These are phyloP conservation scores for Galeruca laticollis DNA, from an alignment of 2,888 invertebrate species.

Conservation along the genomic window DNA sequence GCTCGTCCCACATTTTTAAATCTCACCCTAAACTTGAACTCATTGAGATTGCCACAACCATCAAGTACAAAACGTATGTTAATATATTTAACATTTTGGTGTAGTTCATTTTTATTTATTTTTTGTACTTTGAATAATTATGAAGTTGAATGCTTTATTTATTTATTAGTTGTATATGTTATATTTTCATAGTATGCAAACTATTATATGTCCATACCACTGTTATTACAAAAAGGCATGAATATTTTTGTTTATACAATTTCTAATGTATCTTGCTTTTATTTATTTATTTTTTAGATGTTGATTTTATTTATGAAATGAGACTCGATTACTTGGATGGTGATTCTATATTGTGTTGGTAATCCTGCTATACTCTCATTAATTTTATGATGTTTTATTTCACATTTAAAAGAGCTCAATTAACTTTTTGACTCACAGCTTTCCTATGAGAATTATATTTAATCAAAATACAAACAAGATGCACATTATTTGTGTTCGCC, in stretches of 20 bases:
- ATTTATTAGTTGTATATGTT: slow-evolving; percentile 26
- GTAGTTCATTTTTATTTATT: slow-evolving; percentile 31
- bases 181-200: neutral
- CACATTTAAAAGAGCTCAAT: too few relatives aligned
- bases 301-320: neutral
- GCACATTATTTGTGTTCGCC: too few relatives aligned
- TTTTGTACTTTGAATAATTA: neutral
- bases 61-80: slow-evolving; percentile 86
- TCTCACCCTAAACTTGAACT: slow-evolving; percentile 94
- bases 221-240: neutral
- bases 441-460: too few relatives aligned
- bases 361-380: too few relatives aligned
- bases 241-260: neutral
- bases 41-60: slow-evolving; percentile 88
- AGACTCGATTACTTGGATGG: neutral
- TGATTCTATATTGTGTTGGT: too few relatives aligned
- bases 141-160: slow-evolving; percentile 28
- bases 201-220: neutral
- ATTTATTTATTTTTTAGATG: neutral
- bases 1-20: slow-evolving; percentile 98
- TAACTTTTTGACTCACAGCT: too few relatives aligned
- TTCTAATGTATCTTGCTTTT: neutral
- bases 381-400: too few relatives aligned
- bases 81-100: slow-evolving; percentile 47
- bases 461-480: too few relatives aligned